Base-by-base conservation (phyloP, 2,113 vertebrate species). In the Proterorhinus semilunaris region DNA sequence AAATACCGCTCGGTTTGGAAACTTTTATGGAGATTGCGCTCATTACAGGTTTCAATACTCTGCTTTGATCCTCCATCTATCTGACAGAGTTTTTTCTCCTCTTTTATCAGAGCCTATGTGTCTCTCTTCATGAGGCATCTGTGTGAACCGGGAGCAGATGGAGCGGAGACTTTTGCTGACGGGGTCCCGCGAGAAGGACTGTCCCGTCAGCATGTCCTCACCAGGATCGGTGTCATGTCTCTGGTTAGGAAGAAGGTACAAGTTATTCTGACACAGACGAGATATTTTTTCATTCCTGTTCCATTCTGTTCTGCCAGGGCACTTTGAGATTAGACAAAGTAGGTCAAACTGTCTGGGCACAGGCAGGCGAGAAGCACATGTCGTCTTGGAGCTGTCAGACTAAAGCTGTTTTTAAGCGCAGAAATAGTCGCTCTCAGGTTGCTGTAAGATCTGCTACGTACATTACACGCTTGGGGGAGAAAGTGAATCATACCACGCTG, bases 91-190 rank as follows among this genome's bases (percentile, higher is more conserved):
- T 59, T 42, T 51, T 2, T 6, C 6, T 2, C 36, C 13, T 61
- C 50, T 45, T 55, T 44, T 64, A 8, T 12, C 90, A 99, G 98
- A 87, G 98, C 98, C 0, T 99, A 98, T 0, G 98, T 99, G 68
- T 99, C 98, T 17, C 93, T 99, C 74, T 99, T 99, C 87, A 99
- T 99, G 98, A 93, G 98, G 27, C 98, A 99, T 63, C 75, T 99
- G 74, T 99, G 98, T 72, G 98, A 99, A 72, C 98, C 97, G 0
- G 98, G 97, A 16, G 97, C 98, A 0, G 97, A 98, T 0, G 98
- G 97, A 0, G 96, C 98, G 0, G 98, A 99, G 72, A 98, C 98
- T 65, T 99, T 99, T 15, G 98, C 98, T 0, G 98, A 99, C 0
- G 98, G 98, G 0, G 98, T 99, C 72, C 97, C 98, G 0, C 93